phyloP scores from a whole-genome alignment of 2,888 invertebrate species.

The Hypercompe scribonia region DNA sequence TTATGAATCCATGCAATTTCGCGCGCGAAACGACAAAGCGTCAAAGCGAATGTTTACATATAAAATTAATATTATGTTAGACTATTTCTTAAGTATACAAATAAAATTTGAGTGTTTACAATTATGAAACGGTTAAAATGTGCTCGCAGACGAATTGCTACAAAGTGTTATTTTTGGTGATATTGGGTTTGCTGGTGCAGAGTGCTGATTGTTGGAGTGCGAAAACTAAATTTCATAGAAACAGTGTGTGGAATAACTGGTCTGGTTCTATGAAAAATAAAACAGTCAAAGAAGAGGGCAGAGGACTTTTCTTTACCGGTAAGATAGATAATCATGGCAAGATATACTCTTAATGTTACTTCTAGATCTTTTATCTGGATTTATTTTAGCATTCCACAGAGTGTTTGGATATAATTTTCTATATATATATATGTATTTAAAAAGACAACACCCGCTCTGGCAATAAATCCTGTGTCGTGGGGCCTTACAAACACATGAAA shows the following conservation, averaged over 20 bases:
- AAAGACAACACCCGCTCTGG: too few species aligned
- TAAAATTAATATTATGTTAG: not conserved
- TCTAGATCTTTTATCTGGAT: not conserved
- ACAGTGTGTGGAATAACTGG: conserved; percentile 44
- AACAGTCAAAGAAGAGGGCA: conserved; percentile 37
- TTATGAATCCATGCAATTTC: conserved; percentile 63
- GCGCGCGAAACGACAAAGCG: conserved; percentile 67
- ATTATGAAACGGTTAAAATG: conserved; percentile 78
- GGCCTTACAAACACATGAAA: too few species aligned
- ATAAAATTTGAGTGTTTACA: conserved; percentile 52
- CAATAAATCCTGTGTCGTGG: too few species aligned
- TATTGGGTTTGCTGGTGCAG: conserved; percentile 59
- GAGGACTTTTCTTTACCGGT: conserved; percentile 52
- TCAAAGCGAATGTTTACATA: conserved; percentile 27
- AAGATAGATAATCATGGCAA: conserved; percentile 10
- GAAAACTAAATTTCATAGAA: conserved; percentile 58
- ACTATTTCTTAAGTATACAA: conserved; percentile 7
- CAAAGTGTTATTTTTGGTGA: conserved; percentile 62
- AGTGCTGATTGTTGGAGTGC: conserved; percentile 57
- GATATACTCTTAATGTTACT: not conserved
- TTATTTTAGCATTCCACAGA: not conserved
- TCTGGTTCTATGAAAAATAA: conserved; percentile 35
- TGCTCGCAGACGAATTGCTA: conserved; percentile 63
- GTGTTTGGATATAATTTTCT: too few species aligned
- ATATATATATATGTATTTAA: too few species aligned